Percentiles rank a stretch among this genome's conserved stretches.
Conservation (phyloP, 2,113 vertebrate genomes). For the Macroglossus sobrinus region DNA sequence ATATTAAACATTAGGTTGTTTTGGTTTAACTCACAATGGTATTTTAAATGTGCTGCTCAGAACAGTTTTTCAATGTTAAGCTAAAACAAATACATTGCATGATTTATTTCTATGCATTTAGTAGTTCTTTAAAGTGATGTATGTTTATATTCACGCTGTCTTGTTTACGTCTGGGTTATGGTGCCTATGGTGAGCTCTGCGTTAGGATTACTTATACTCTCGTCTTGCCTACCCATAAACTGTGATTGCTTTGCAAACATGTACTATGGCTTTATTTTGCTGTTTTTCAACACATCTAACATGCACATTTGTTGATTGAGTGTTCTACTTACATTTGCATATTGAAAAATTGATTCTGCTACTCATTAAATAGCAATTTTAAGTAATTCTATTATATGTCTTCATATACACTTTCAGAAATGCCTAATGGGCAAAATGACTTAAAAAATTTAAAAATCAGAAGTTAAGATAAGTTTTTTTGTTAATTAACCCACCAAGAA, state of each 20-base stretch:
- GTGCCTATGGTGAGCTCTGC: neutral
- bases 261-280: neutral
- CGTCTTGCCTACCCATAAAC: neutral
- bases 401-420: neutral
- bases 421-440: neutral
- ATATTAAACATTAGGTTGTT: neutral
- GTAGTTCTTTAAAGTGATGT: neutral
- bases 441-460: neutral
- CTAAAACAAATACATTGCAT: neutral
- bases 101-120: neutral
- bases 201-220: accelerated
- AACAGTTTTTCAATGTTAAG: neutral
- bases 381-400: neutral
- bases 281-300: neutral
- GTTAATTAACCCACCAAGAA: neutral
- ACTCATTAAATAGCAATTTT: neutral
- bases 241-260: neutral
- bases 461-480: neutral
- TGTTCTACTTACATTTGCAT: neutral
- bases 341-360: neutral
- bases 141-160: neutral
- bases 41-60: neutral
- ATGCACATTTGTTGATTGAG: neutral
- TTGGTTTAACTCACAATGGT: neutral
- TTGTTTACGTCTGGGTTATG: neutral